Percentiles rank a stretch among this genome's conserved stretches.
phyloP scores from a whole-genome alignment of 2,113 vertebrate genomes.

The Isurus oxyrinchus region DNA sequence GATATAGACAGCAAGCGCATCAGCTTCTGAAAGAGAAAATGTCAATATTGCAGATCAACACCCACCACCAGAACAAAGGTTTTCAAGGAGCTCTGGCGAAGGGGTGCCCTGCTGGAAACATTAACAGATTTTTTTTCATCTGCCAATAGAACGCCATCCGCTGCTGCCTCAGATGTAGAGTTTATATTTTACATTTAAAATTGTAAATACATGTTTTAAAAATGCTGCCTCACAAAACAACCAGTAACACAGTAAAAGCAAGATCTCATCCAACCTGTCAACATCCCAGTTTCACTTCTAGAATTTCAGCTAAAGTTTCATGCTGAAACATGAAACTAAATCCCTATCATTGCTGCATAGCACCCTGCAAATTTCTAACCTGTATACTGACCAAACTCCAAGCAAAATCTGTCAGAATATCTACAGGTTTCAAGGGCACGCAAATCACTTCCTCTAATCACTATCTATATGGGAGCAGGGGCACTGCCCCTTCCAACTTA shows the following conservation, averaged over 20 bases:
- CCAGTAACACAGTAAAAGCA: not conserved
- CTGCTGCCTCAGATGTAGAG: not conserved
- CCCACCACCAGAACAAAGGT: not conserved
- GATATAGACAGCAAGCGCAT: not conserved
- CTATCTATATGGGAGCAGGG: not conserved
- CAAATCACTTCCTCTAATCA: not conserved
- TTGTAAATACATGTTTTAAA: not conserved
- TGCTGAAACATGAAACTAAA: not conserved
- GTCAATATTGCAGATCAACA: not conserved
- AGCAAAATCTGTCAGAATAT: not conserved
- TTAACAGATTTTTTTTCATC: no score
- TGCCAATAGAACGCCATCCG: not conserved
- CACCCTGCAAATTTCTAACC: not conserved
- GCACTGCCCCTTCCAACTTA: not conserved
- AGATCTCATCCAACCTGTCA: not conserved
- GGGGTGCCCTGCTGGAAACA: not conserved
- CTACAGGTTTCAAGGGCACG: not conserved
- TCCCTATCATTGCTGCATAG: not conserved
- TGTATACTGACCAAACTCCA: not conserved
- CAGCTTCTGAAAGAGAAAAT: not conserved
- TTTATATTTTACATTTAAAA: not conserved
- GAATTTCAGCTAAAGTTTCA: not conserved
- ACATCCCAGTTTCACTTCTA: not conserved
- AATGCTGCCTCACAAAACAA: not conserved
- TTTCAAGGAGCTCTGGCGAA: not conserved